Evolutionary conservation across 2,113 vertebrate genomes (phyloP).

Genomic region (Burhinus bistriatus): DNA sequence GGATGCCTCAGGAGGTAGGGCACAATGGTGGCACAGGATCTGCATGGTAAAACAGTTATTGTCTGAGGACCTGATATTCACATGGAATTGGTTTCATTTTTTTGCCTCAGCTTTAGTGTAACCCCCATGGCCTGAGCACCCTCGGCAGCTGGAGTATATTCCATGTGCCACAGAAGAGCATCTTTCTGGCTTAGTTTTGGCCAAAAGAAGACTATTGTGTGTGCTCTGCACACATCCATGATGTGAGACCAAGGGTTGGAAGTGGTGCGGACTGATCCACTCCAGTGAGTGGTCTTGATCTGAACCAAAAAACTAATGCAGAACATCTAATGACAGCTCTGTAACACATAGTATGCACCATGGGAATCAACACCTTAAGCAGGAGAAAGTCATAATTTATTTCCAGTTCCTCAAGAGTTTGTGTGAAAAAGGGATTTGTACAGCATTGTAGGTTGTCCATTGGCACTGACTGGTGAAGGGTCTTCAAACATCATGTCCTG

Average conservation of each 20-base stretch:
- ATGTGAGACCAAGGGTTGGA: background rate
- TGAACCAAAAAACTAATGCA: background rate
- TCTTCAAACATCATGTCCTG: background rate
- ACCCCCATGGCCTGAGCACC: fast-evolving
- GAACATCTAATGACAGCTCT: background rate
- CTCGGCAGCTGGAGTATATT: background rate
- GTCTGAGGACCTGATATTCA: background rate
- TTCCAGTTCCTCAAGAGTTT: background rate
- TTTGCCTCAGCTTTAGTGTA: background rate
- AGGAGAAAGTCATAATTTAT: background rate
- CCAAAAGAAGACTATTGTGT: background rate
- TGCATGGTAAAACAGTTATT: background rate
- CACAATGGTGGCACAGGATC: background rate
- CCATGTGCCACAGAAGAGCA: fast-evolving
- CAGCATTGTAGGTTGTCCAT: background rate
- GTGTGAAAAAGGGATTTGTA: background rate
- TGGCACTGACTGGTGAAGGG: background rate
- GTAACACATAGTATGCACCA: background rate
- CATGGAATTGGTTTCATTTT: background rate
- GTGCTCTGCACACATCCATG: background rate
- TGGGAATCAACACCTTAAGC: background rate
- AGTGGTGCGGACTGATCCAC: fast-evolving
- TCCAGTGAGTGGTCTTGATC: background rate
- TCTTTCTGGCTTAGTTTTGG: background rate
- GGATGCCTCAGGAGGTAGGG: background rate